These are phyloP conservation scores for Halichondria panicea DNA, from an alignment of 37 sponge, comb jelly and placozoan genomes.

Conservation along the genomic window DNA sequence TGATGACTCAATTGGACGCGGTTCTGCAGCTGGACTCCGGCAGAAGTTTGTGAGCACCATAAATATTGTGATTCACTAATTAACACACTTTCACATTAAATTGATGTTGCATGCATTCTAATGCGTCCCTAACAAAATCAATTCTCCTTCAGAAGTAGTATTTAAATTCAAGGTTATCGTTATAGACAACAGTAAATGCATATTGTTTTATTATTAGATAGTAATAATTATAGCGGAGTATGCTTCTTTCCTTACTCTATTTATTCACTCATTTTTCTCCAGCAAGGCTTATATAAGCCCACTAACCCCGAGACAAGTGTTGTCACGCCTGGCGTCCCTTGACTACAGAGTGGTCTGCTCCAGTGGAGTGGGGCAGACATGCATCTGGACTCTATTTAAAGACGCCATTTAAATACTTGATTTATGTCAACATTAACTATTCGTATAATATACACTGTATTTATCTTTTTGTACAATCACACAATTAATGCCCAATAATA, in stretches of 20 bases:
- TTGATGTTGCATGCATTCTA: neutral
- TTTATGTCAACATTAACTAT: too few relatives aligned
- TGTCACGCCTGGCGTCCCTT: constrained; percentile 46
- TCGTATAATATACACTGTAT: too few relatives aligned
- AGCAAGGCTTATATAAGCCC: constrained; percentile 52
- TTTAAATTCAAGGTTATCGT: too few relatives aligned
- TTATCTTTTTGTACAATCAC: too few relatives aligned
- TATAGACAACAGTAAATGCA: too few relatives aligned
- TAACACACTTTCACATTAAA: too few relatives aligned
- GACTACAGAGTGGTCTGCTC: constrained; percentile 54
- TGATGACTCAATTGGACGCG: constrained; percentile 58
- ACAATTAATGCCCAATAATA: too few relatives aligned
- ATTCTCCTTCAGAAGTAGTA: too few relatives aligned
- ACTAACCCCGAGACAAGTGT: constrained; percentile 40
- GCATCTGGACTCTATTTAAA: constrained; percentile 80
- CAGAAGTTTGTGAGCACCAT: constrained; percentile 51
- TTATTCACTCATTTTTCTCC: neutral
- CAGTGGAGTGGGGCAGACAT: constrained; percentile 74
- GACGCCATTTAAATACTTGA: too few relatives aligned
- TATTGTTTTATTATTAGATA: neutral
- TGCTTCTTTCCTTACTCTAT: neutral
- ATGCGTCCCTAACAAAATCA: too few relatives aligned
- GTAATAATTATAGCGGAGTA: neutral
- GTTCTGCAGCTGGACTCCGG: constrained; percentile 36
- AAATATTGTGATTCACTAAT: too few relatives aligned